These are phyloP conservation scores for Craseonycteris thonglongyai DNA, from an alignment of 2,113 vertebrate genomes.

Conservation along the genomic window DNA sequence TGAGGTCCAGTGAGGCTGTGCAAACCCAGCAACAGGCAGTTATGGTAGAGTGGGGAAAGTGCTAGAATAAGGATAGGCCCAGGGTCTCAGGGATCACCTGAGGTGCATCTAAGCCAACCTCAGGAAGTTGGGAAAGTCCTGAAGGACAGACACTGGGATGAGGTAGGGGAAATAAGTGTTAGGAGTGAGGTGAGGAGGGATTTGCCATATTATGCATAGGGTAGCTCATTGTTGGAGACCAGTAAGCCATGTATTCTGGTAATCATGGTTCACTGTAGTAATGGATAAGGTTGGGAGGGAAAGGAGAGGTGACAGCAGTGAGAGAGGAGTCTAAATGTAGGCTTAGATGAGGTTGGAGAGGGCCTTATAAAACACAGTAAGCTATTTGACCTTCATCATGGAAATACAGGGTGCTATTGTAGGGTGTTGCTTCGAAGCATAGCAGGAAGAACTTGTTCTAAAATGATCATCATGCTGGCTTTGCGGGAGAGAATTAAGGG, in stretches of 20 bases:
- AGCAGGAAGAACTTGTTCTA: background rate
- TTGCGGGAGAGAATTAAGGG: background rate
- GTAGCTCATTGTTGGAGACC: no score
- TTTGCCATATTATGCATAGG: background rate
- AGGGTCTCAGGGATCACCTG: background rate
- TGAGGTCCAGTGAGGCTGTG: background rate
- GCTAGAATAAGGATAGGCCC: no score
- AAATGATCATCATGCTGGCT: background rate
- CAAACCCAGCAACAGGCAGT: fast-evolving
- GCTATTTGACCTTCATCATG: background rate
- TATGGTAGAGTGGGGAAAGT: fast-evolving
- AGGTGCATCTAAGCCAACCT: background rate
- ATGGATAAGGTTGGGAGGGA: background rate
- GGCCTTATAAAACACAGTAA: background rate
- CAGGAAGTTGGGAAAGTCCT: background rate
- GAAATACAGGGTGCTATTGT: background rate
- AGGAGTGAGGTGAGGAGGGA: no score
- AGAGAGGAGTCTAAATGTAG: background rate
- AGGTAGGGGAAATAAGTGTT: background rate
- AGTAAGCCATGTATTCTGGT: no score
- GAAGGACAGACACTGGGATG: background rate
- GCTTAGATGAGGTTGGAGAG: background rate
- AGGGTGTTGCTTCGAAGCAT: background rate
- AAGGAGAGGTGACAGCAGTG: background rate
- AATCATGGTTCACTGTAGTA: background rate